These are phyloP conservation scores for Sarcophaga subvicina DNA, from an alignment of 2,888 invertebrate species.

Conservation along the genomic window DNA sequence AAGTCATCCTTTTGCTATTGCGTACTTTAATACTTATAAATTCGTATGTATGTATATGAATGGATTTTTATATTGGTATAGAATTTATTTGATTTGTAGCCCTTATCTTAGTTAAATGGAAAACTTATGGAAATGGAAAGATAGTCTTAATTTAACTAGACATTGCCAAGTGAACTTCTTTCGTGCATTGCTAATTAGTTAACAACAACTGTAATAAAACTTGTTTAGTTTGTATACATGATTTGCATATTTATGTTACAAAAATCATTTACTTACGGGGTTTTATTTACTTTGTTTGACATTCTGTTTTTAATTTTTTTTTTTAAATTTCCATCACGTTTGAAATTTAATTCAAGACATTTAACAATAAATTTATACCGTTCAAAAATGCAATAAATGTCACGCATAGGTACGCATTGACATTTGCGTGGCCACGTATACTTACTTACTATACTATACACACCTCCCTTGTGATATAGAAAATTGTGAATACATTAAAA, in stretches of 20 bases:
- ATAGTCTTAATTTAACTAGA: too few species aligned
- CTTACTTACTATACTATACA: background rate
- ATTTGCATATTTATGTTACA: background rate
- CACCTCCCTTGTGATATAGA: background rate
- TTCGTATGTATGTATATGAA: too few species aligned
- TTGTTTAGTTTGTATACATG: background rate
- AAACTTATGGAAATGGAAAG: too few species aligned
- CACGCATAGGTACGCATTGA: conserved; percentile 24
- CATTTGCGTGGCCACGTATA: conserved; percentile 10
- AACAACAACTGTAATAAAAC: background rate
- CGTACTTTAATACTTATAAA: too few species aligned
- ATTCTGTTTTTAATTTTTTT: conserved; percentile 3
- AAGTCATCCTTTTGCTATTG: too few species aligned
- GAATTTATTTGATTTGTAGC: too few species aligned
- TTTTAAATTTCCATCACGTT: conserved; percentile 46
- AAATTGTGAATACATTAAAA: background rate
- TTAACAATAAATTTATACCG: background rate
- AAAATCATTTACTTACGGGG: background rate
- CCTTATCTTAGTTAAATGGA: too few species aligned
- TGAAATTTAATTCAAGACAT: conserved; percentile 23
- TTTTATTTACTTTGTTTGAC: background rate
- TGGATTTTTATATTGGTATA: too few species aligned
- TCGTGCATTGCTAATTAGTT: background rate
- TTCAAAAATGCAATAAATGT: conserved; percentile 16
- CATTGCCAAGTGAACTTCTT: background rate